These are phyloP conservation scores for Pygmarrhopalites habei DNA, from an alignment of 1,140 invertebrate genomes.

Conservation along the genomic window DNA sequence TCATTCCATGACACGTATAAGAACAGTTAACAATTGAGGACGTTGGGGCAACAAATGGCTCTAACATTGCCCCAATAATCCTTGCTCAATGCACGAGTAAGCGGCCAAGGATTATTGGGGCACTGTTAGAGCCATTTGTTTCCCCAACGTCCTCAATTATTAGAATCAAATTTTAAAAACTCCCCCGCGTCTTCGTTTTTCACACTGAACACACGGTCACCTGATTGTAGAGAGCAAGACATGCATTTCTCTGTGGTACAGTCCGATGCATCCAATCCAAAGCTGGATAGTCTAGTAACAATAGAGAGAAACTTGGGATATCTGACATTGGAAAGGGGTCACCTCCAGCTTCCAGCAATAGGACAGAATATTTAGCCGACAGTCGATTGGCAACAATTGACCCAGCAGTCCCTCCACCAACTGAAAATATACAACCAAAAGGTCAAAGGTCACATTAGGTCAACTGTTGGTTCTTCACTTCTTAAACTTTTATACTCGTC, in stretches of 20 bases:
- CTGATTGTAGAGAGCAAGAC: background rate
- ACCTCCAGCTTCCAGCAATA: constrained; percentile 32
- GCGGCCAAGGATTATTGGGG: too few relatives aligned
- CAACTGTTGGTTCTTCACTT: too few relatives aligned
- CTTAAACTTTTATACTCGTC: too few relatives aligned
- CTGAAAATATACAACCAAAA: constrained; percentile 11
- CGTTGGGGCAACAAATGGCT: background rate
- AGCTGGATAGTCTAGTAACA: constrained; percentile 23
- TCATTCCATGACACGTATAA: background rate
- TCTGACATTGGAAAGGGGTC: constrained; percentile 23
- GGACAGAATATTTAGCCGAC: constrained; percentile 19
- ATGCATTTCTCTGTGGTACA: constrained; percentile 26
- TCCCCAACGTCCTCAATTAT: too few relatives aligned
- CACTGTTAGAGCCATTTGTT: too few relatives aligned
- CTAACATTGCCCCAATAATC: background rate
- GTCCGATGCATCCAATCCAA: constrained; percentile 34
- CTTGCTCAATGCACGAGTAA: background rate
- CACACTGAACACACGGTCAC: too few relatives aligned
- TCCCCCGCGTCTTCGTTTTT: too few relatives aligned
- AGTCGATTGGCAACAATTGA: constrained; percentile 27
- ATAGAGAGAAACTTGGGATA: constrained; percentile 38
- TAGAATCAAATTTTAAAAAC: too few relatives aligned
- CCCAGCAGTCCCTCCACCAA: constrained; percentile 19
- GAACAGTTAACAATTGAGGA: background rate
- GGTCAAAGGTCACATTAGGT: too few relatives aligned